These are phyloP conservation scores for Podarcis raffonei DNA, from an alignment of 2,113 vertebrate species.

Conservation along the genomic window DNA sequence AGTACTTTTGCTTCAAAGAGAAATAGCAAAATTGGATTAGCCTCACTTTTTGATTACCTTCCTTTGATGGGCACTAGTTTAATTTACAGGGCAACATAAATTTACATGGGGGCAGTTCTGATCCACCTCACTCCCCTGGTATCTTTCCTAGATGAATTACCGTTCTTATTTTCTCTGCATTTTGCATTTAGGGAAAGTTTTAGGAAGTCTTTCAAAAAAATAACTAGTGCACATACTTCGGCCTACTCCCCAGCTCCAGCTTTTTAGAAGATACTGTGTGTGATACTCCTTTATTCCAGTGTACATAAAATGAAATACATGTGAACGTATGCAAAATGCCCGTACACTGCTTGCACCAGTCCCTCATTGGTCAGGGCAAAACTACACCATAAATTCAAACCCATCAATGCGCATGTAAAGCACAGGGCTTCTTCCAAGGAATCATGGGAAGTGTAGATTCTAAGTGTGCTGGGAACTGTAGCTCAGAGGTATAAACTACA, in stretches of 20 bases:
- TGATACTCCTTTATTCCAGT: not conserved
- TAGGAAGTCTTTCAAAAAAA: not conserved
- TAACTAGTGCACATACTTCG: not conserved
- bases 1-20: not conserved
- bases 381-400: too few species aligned
- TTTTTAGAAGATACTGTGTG: not conserved
- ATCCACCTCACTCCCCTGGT: too few species aligned
- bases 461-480: too few species aligned
- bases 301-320: not conserved
- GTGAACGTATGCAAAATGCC: not conserved
- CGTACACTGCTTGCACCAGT: not conserved
- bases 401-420: too few species aligned
- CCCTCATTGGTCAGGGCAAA: too few species aligned
- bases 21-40: not conserved
- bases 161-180: not conserved
- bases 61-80: not conserved
- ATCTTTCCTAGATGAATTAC: not conserved
- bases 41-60: not conserved
- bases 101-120: too few species aligned
- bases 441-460: too few species aligned
- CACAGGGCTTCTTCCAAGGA: too few species aligned
- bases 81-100: not conserved
- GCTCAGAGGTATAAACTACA: too few species aligned
- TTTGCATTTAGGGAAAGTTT: not conserved
- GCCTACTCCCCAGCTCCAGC: not conserved